Evolutionary conservation across 2,113 vertebrate genomes (phyloP).

Genomic region (Plectropomus leopardus): DNA sequence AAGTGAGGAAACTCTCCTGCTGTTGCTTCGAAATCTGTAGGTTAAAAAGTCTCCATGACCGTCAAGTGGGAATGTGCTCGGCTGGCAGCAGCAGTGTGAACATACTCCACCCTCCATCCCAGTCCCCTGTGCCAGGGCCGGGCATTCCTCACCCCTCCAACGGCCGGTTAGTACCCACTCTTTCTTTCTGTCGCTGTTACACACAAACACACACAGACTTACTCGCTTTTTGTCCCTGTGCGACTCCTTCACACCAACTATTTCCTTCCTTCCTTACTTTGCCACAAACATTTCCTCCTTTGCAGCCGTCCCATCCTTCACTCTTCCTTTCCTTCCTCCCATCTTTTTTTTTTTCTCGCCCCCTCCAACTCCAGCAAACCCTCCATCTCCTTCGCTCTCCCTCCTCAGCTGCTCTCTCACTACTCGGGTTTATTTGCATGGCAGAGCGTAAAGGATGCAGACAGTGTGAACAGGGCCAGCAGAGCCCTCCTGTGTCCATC

Average conservation of each 20-base stretch:
- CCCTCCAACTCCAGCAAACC: conserved; percentile 25
- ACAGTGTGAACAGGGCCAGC: conserved; percentile 68
- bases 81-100: conserved; percentile 74
- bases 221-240: conserved; percentile 52
- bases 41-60: conserved; percentile 78
- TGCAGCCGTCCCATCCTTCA: conserved; percentile 13
- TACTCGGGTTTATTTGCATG: conserved; percentile 73
- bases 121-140: conserved; percentile 72
- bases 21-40: conserved; percentile 64
- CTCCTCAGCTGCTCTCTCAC: conserved; percentile 60
- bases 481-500: conserved; percentile 75
- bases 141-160: conserved; percentile 80
- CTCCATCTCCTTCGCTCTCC: conserved; percentile 42
- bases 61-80: conserved; percentile 76
- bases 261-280: conserved; percentile 57
- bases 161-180: conserved; percentile 64
- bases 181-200: conserved; percentile 32
- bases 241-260: conserved; percentile 55
- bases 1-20: conserved; percentile 17
- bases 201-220: conserved; percentile 55
- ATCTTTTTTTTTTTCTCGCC: background rate
- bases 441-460: conserved; percentile 73
- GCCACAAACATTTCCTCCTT: conserved; percentile 59
- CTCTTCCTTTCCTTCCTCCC: conserved; percentile 25
- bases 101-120: conserved; percentile 75